Base-by-base conservation (phyloP, 2,797 vertebrate genomes). In the Discoglossus pictus region DNA sequence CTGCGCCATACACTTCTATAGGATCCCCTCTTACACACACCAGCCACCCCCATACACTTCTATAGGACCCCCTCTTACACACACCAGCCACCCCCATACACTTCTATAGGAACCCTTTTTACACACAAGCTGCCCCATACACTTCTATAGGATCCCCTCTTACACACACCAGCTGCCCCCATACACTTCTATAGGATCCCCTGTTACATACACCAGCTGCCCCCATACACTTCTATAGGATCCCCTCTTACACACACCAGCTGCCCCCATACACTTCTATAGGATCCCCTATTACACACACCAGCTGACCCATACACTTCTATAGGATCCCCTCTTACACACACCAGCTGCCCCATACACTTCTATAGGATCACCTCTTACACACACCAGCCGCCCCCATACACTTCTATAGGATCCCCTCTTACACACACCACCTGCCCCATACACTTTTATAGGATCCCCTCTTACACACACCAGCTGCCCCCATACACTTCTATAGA, bases 211-310 rank as follows among this genome's bases (percentile, higher is more conserved):
- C 46, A 62, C 51, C 21, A 38, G 59, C 44, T 17, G 31, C 17
- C 23, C 20, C 60, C n/a, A 2, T 36, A 24, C 46, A 38, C 48
- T 62, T 62, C 39, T 50, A 40, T 13, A 18, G 60, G 21, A 51
- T 62, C 51, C 60, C 1, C 46, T 12, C 2, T 18, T 23, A 38
- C 46, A 50, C 31, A n/a, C n/a, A n/a, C n/a, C n/a, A 50, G 46
- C 51, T 40, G 18, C 46, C 60, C 39, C 31, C n/a, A 51, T 34
- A 51, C 25, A 6, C 25, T 24, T 62, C 51, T 62, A 47, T 62
- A 27, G 60, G 60, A 15, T 16, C 20, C 34, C n/a, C n/a, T n/a
- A n/a, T n/a, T n/a, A n/a, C n/a, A n/a, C n/a, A n/a, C n/a, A n/a
- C n/a, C n/a, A n/a, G n/a, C n/a, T n/a, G n/a, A n/a, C n/a, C n/a